These are phyloP conservation scores for Strigamia transsilvanica DNA, from an alignment of 2,888 invertebrate species.

Conservation along the genomic window DNA sequence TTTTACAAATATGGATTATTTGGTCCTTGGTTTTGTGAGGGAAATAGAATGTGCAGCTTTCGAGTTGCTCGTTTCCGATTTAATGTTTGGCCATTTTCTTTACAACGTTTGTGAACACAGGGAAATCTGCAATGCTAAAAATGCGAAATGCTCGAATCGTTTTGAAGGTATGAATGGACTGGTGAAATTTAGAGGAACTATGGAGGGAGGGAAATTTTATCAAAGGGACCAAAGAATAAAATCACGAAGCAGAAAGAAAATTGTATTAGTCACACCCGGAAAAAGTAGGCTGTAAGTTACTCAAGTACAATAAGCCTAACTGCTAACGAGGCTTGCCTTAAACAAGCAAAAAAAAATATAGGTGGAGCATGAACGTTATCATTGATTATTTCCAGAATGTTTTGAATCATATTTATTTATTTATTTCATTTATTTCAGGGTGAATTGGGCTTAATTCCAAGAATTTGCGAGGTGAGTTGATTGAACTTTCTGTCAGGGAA, in stretches of 20 bases:
- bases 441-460: constrained; percentile 65
- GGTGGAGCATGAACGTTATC: neutral
- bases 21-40: no score
- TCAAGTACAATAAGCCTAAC: neutral
- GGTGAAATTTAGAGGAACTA: constrained; percentile 12
- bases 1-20: no score
- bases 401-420: constrained; percentile 50
- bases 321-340: neutral
- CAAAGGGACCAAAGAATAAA: constrained; percentile 1
- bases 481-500: constrained; percentile 20
- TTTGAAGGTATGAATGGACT: no score
- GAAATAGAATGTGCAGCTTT: no score
- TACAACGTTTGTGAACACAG: neutral
- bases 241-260: constrained; percentile 41
- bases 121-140: neutral
- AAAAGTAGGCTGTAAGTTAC: neutral
- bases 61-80: neutral
- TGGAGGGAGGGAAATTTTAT: neutral
- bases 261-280: neutral
- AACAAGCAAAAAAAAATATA: neutral
- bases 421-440: constrained; percentile 60
- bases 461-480: constrained; percentile 64
- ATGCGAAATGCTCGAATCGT: no score
- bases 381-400: constrained; percentile 51
- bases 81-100: neutral